Base-by-base conservation (phyloP, 1,140 invertebrate genomes). In the Magallana gigas region DNA sequence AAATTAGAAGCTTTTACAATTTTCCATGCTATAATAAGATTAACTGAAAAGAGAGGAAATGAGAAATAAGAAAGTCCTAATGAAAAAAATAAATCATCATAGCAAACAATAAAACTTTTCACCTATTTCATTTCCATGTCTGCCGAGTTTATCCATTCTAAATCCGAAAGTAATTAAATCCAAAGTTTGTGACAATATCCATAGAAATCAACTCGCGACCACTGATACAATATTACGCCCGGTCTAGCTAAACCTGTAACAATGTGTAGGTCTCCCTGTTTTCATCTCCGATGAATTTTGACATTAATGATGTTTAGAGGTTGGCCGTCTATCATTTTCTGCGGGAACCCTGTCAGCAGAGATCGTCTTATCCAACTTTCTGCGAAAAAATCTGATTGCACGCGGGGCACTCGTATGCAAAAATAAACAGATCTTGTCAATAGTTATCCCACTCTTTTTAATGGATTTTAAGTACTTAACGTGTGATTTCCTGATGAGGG, bases 371-470 rank as follows among this genome's bases (percentile, higher is more conserved):
- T 76, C 68, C 68, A 76, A 76, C 68, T 76, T 76, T 76, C 68
- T 76, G 68, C 23, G 68, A 76, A 76, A 23, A 76, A 76, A 76
- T 76, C 68, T 76, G 68, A 76, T 76, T 76, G 68, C 68, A 76
- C 68, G 68, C 68, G 68, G 23, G 18, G 68, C 23, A 29, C 68
- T 29, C 68, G 68, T 76, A 48, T 29, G 68, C 23, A 76, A 76
- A 71, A 76, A 76, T 76, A 76, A 76, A 76, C 68, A 76, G 68
- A 76, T 76, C 68, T 76, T 76, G 68, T 76, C 68, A 76, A 76
- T 76, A 76, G 29, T 76, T 76, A 76, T 76, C 36, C 68, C 68
- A 76, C 18, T 76, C 11, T 18, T 76, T 76, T 29, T 12, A 76
- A 76, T 76, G 36, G 68, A 76, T 76, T 76, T 76, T 76, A 76